Base-by-base conservation (phyloP, 2,113 vertebrate genomes). In the Apistogramma diplotaenia region DNA sequence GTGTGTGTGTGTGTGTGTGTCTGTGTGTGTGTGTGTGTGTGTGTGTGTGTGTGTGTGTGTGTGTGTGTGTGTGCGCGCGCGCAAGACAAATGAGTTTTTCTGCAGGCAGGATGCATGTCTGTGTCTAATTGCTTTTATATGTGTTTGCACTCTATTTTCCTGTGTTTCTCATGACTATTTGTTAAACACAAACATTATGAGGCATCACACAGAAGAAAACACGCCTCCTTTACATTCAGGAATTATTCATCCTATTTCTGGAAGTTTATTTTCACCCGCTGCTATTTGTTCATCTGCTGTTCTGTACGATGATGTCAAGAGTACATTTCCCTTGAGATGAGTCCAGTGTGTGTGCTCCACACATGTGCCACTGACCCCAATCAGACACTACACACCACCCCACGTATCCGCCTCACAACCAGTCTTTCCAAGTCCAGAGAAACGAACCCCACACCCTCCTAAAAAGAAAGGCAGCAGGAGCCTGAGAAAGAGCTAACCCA, bases 401-500 rank as follows among this genome's bases (percentile, higher is more conserved):
- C 31, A 35, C 60, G 70, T 55, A 77, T 55, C 51, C 76, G 71
- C 43, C 58, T 67, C n/a, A 21, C 5, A 31, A 79, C 6, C 76
- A 78, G 49, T 31, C 51, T 81, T 74, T 78, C 23, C 13, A 18
- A 43, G 29, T 37, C 16, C 35, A 12, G 33, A 76, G 53, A 67
- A 25, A 29, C 11, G 23, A 58, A 59, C 54, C 58, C 46, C 58
- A 74, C 65, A 37, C n/a, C 25, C 55, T 84, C 40, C 21, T 75
- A 59, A 46, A 62, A 67, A 57, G 40, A 77, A 78, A 87, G 71
- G 61, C 65, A 85, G 73, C 40, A 16, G 57, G 75, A 75, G 79
- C 89, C 80, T 93, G 91, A 91, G 88, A 92, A 92, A 78, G 86
- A 65, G 35, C 23, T 61, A 58, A 79, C 84, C 83, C 35, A 86